These are phyloP conservation scores for Agonopterix alstromeriana DNA, from an alignment of 2,888 invertebrate genomes.

Conservation along the genomic window DNA sequence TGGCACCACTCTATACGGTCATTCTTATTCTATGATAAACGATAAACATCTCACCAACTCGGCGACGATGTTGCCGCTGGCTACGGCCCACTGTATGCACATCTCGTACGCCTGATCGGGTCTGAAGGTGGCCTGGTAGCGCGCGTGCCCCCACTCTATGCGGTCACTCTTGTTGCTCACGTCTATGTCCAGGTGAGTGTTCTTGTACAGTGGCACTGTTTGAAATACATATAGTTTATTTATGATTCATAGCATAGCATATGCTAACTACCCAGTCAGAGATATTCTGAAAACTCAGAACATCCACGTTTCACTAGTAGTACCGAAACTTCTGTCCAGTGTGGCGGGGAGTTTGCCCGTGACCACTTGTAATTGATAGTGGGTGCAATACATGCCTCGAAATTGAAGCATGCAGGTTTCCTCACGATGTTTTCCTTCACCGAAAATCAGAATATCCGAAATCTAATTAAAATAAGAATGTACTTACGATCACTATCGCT, in stretches of 20 bases:
- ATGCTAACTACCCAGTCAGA: too few species aligned
- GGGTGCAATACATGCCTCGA: too few species aligned
- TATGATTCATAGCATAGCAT: too few species aligned
- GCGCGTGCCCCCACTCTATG: conserved; percentile 96
- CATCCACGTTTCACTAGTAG: too few species aligned
- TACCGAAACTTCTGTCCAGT: too few species aligned
- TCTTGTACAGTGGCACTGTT: conserved; percentile 78
- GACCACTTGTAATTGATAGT: too few species aligned
- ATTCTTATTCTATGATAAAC: conserved; percentile 2
- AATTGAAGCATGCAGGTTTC: too few species aligned
- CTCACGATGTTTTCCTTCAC: too few species aligned
- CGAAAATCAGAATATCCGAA: too few species aligned
- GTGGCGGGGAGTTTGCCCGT: too few species aligned
- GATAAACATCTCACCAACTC: conserved; percentile 81
- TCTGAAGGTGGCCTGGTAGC: conserved; percentile 92
- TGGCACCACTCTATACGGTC: conserved; percentile 98
- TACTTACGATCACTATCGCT: conserved; percentile 66
- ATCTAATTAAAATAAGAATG: conserved; percentile 8
- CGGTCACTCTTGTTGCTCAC: conserved; percentile 90
- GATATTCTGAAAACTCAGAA: too few species aligned
- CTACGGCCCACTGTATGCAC: conserved; percentile 97
- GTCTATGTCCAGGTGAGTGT: conserved; percentile 92
- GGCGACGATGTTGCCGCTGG: conserved; percentile 95
- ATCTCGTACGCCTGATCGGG: conserved; percentile 96
- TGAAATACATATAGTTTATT: too few species aligned